phyloP scores from a whole-genome alignment of 1,140 invertebrate genomes.

The Hydropsyche tenuis region DNA sequence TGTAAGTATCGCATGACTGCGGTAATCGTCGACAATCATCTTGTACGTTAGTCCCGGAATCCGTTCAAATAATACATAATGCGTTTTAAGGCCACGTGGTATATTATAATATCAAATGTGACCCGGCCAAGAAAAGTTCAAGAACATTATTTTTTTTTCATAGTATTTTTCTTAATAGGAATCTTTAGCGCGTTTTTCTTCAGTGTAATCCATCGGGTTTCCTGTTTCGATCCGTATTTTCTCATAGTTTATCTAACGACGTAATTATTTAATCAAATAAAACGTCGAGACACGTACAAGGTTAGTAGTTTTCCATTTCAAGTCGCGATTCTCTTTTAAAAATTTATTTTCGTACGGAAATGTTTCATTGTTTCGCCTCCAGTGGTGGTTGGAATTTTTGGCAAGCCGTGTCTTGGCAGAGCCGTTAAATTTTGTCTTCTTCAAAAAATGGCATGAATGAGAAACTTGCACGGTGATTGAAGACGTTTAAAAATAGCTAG shows the following conservation, averaged over 20 bases:
- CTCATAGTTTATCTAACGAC: too few relatives aligned
- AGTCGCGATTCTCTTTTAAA: background rate
- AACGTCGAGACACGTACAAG: too few relatives aligned
- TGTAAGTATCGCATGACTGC: conserved; percentile 32
- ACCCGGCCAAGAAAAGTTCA: background rate
- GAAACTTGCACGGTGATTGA: background rate
- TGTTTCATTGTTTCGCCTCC: conserved; percentile 9
- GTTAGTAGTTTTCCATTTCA: background rate
- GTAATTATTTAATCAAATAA: too few relatives aligned
- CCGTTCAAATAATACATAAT: conserved; percentile 6
- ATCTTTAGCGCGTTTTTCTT: background rate
- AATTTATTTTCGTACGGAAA: conserved; percentile 18
- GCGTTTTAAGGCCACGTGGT: conserved; percentile 13
- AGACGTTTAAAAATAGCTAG: background rate
- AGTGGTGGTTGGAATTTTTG: conserved; percentile 6
- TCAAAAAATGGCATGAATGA: conserved; percentile 17
- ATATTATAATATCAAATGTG: background rate
- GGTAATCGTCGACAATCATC: conserved; percentile 18
- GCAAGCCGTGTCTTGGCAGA: conserved; percentile 13
- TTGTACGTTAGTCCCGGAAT: background rate
- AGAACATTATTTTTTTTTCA: background rate
- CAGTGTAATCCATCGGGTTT: background rate
- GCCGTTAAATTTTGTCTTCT: background rate
- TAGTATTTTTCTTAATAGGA: background rate
- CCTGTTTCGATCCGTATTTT: too few relatives aligned